Conservation (phyloP, 2,113 vertebrate species). For the Theristicus caerulescens region DNA sequence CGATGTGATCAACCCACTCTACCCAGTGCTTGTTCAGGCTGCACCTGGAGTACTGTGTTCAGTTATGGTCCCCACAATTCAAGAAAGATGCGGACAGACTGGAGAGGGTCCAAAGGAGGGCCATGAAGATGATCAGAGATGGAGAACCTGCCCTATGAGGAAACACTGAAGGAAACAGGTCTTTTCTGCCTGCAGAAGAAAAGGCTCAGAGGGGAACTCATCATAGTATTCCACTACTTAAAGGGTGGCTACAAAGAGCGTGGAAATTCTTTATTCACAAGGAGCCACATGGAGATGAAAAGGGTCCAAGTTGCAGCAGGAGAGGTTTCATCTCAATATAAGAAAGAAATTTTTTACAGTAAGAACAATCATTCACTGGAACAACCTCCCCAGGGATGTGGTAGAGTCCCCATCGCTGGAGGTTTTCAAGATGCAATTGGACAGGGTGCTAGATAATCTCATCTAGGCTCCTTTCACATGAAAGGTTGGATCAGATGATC, state of each 20-base stretch:
- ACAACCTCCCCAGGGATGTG: background rate
- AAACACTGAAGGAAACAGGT: background rate
- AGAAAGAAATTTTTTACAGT: background rate
- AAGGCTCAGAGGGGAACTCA: background rate
- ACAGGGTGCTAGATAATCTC: background rate
- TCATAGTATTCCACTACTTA: background rate
- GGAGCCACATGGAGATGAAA: background rate
- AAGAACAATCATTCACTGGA: background rate
- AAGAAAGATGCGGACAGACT: background rate
- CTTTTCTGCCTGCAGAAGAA: background rate
- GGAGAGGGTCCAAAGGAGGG: background rate
- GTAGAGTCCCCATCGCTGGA: background rate
- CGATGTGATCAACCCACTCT: background rate
- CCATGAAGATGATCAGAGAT: background rate
- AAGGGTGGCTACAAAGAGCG: background rate
- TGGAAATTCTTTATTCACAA: background rate
- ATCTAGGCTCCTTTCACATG: background rate
- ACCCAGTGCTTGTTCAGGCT: accelerated
- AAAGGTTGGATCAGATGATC: background rate
- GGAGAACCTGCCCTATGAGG: background rate
- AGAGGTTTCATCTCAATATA: background rate
- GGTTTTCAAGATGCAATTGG: background rate
- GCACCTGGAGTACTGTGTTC: background rate
- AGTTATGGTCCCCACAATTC: background rate
- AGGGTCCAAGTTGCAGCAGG: background rate